Evolutionary conservation across 2,113 vertebrate species (phyloP), one percentile per base, ranked within the genome.

Genomic region (Hippocampus guttulatus): DNA sequence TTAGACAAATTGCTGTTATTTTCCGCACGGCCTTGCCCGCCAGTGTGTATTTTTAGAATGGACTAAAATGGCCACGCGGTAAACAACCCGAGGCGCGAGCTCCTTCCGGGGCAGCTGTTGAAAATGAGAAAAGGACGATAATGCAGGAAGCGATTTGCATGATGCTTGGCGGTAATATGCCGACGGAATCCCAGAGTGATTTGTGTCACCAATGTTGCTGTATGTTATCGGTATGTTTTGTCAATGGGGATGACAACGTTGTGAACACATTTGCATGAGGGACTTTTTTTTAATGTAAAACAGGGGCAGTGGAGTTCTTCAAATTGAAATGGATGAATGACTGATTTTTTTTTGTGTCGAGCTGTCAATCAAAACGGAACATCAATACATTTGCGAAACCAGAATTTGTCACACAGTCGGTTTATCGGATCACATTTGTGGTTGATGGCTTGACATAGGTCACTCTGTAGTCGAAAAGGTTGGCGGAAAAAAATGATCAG

Each of bases 401-500:
- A 3, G 18, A 9, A 33, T 63, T 18, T 63, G 33, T 63, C 8
- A 20, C 8, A 25, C 12, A 14, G 55, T 23, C 2, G 20, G 21
- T 63, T 0, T 10, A 63, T 63, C 20, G 3, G 60, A 38, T 41
- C 38, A 10, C 30, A 3, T 52, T 43, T 70, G 30, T 8, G 33
- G 12, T 68, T 7, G 33, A 38, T 52, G 61, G 8, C 25, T 63
- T 38, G 57, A 8, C 66, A 23, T 43, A 27, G 43, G 62, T 64
- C 25, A n/a, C 40, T 43, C 47, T 18, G 18, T 54, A 54, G 71
- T 80, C 71, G 15, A 60, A 64, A 52, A 12, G 65, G 51, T 27
- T 52, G 43, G 25, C 64, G 45, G 54, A 38, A 38, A 38, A 38
- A 33, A 74, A 71, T 60, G 66, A 49, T 73, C 43, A 71, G 41